Evolutionary conservation across 2,797 vertebrate genomes (phyloP).

Genomic region (Bradypus variegatus): DNA sequence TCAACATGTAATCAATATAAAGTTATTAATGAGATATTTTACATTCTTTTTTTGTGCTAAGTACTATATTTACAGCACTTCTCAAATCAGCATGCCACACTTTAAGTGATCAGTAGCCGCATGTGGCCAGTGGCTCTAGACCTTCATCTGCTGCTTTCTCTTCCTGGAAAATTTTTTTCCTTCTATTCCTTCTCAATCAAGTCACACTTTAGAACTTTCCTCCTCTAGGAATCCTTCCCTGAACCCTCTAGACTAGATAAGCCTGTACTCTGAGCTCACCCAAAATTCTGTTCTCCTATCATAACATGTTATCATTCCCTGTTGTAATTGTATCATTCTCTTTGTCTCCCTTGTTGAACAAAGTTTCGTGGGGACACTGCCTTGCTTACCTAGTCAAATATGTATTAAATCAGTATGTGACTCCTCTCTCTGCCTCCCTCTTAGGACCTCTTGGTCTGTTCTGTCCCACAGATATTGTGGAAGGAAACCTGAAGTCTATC

Average conservation of each 20-base stretch:
- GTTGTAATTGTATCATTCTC: neutral
- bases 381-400: neutral
- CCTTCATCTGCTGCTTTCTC: neutral
- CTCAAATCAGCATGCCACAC: neutral
- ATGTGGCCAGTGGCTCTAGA: neutral
- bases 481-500: constrained; percentile 93
- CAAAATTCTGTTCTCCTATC: neutral
- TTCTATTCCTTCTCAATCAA: neutral
- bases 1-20: neutral
- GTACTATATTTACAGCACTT: neutral
- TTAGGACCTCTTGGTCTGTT: constrained; percentile 36
- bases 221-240: neutral
- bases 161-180: neutral
- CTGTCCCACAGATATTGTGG: constrained; percentile 85
- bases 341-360: neutral
- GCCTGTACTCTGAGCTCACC: neutral
- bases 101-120: neutral
- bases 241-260: neutral
- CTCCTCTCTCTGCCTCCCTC: neutral
- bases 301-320: neutral
- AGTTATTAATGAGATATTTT: neutral
- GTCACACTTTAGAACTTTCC: neutral
- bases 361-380: neutral
- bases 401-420: accelerated
- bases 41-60: neutral